Evolutionary conservation across 2,113 vertebrate genomes (phyloP), one percentile per base, ranked within the genome.

Genomic region (Anguilla japonica): DNA sequence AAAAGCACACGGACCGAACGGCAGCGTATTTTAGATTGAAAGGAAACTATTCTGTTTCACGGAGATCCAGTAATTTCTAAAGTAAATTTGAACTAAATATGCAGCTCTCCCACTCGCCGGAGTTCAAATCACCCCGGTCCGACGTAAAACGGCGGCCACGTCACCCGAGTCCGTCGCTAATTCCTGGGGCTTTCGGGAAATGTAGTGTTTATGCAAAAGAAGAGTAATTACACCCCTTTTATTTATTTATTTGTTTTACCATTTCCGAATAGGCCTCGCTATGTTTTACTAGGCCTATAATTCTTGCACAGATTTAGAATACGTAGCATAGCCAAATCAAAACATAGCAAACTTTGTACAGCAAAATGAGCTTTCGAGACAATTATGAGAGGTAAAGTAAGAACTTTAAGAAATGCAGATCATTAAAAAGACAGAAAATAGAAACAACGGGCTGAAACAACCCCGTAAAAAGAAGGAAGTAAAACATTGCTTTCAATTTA

Each of bases 121-220:
- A 87, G 79, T 96, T 96, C 93, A 93, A 96, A 96, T 94, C 91
- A 5, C 78, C 93, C 95, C 95, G 95, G 95, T 95, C 86, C 29
- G 84, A 56, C 91, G 18, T 15, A 60, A 14, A 90, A 95, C 94
- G 92, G 91, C 90, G 88, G 91, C 95, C 93, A 89, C 84, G 90
- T 90, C 75, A 89, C 86, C 87, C 81, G 26, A 43, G 22, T 82
- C 63, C 84, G 20, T 41, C 89, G 26, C n/a, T 2, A 34, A 14
- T 9, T 34, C 85, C 90, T 84, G 0, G 80, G 91, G 8, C 3
- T 85, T 82, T 0, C 92, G 95, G 95, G 93, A 91, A 92, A 91
- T 93, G 93, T 86, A 93, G 93, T 94, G 86, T 78, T 22, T 75
- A 2, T 75, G 26, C 9, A 13, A 75, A 7, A 34, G 1, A 9